Evolutionary conservation across 2,888 invertebrate species (phyloP).

Genomic region (Idaea biselata): DNA sequence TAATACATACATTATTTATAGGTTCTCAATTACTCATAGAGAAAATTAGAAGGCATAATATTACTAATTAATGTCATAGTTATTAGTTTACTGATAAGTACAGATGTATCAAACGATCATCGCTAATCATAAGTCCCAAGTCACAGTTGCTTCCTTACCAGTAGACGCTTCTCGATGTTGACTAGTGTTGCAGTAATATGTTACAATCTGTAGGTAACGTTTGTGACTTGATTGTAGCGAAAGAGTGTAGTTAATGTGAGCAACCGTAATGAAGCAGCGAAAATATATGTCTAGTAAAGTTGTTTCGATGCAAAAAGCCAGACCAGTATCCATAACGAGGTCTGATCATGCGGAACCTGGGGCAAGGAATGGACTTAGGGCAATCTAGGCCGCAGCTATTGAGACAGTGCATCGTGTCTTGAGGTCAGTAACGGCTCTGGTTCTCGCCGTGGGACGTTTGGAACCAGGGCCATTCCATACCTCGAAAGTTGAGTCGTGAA

Average conservation of each 20-base stretch:
- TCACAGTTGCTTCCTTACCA: not conserved
- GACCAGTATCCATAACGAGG: not conserved
- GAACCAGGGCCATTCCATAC: no score
- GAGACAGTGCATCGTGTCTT: no score
- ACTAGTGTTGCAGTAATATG: not conserved
- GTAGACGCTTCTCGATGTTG: not conserved
- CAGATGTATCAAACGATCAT: not conserved
- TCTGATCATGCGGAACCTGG: not conserved
- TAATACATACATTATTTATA: no score
- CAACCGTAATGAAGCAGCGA: not conserved
- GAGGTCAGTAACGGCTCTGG: no score
- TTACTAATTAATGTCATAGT: not conserved
- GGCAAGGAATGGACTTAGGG: not conserved
- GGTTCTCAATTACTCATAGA: no score
- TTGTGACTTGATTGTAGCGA: not conserved
- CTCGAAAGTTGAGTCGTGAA: no score
- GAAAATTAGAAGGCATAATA: no score
- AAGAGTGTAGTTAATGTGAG: not conserved
- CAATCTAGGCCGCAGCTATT: no score
- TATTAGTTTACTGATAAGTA: not conserved
- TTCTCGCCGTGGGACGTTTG: no score
- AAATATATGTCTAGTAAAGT: not conserved
- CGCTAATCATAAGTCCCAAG: not conserved
- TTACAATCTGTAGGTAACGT: not conserved
- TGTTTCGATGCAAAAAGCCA: no score